Evolutionary conservation across 2,797 vertebrate species (phyloP), one percentile per base, ranked within the genome.

Genomic region (Paedocypris micromegethes): DNA sequence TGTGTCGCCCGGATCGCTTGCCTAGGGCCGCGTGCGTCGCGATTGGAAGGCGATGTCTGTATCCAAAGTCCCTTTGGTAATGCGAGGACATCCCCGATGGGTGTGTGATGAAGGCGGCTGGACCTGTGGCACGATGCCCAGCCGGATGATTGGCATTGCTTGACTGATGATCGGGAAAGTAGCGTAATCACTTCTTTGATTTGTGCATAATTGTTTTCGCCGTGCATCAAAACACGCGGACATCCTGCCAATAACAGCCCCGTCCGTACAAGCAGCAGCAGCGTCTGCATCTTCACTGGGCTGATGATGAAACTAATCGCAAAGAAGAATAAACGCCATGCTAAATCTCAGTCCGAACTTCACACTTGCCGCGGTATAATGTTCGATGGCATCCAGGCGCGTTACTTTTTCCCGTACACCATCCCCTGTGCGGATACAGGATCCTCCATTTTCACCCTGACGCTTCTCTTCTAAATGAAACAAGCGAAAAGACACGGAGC

Each of bases 51-150:
- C 75, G 79, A 54, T 82, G 83, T 79, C 45, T 77, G 81, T 81
- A 82, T 63, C 77, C 83, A 2, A 45, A 9, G 23, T 23, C 9
- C 74, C 78, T 78, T 81, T 83, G 45, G 49, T 57, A 78, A 61
- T 75, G 83, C 77, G 78, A 80, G n/a, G 80, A 74, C 57, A 83
- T 59, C 6, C 71, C 40, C 58, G 62, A 63, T 39, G 66, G 42
- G 39, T 44, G 38, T 37, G 7, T 46, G 68, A 50, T 60, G 49
- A 51, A 47, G 8, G 65, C 60, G 57, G 81, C 80, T 74, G 83
- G 85, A 89, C 88, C 90, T 89, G 90, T 87, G 78, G 86, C 83
- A 77, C 77, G 72, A 8, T 68, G 77, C 64, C 76, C 45, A 4
- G 58, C 47, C 61, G 56, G 80, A 76, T 79, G 79, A 75, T 42